Evolutionary conservation across 2,888 invertebrate genomes (phyloP).

Genomic region (Melieria picta): DNA sequence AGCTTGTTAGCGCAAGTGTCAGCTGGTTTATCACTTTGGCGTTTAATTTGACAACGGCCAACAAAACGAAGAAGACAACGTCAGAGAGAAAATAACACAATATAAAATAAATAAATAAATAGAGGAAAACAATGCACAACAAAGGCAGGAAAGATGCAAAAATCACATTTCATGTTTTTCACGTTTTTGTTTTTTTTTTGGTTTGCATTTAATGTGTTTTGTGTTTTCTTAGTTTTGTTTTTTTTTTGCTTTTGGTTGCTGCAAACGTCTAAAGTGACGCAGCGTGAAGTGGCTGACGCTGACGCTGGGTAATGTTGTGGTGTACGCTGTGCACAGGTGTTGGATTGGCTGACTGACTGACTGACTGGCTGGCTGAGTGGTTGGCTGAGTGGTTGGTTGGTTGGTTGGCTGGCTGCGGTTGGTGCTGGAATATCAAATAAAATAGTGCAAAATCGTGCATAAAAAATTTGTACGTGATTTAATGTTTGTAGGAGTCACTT

Average conservation of each 20-base stretch:
- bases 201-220: not conserved
- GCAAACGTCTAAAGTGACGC: not conserved
- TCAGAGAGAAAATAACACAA: not conserved
- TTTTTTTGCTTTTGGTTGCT: not conserved
- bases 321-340: slow-evolving; percentile 56
- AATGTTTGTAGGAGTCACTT: slow-evolving; percentile 61
- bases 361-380: too few relatives aligned
- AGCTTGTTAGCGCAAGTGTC: too few relatives aligned
- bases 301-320: slow-evolving; percentile 11
- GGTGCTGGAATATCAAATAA: too few relatives aligned
- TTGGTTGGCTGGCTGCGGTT: slow-evolving; percentile 49
- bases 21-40: not conserved
- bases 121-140: not conserved
- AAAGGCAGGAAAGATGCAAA: not conserved
- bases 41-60: not conserved
- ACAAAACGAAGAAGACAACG: not conserved
- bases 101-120: not conserved
- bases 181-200: not conserved
- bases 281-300: slow-evolving; percentile 3
- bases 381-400: too few relatives aligned
- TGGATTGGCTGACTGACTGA: slow-evolving; percentile 43
- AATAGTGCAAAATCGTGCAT: slow-evolving; percentile 64
- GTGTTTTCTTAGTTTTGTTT: slow-evolving; percentile 39
- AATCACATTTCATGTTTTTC: slow-evolving; percentile 5
- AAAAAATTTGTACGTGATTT: slow-evolving; percentile 64